Evolutionary conservation across 2,888 invertebrate species (phyloP).

Genomic region (Autographa pulchrina): DNA sequence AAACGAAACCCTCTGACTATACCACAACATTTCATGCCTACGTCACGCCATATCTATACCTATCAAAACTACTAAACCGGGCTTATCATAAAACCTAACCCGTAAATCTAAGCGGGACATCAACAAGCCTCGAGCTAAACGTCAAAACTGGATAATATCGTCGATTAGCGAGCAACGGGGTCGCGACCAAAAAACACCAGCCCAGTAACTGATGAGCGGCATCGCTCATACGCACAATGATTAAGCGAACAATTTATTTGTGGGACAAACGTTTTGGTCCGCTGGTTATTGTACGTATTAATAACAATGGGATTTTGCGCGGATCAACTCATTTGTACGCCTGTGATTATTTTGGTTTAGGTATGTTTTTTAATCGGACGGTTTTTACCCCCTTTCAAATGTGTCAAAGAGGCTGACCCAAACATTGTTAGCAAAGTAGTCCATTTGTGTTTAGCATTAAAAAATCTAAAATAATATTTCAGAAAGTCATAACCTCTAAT

Average conservation of each 20-base stretch:
- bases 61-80: not conserved
- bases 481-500: not conserved
- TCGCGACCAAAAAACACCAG: constrained; percentile 70
- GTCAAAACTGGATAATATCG: constrained; percentile 71
- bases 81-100: constrained; percentile 24
- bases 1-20: not conserved
- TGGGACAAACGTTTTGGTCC: constrained; percentile 61
- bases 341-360: constrained; percentile 37
- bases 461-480: not conserved
- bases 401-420: not conserved
- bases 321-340: constrained; percentile 54
- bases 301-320: constrained; percentile 52
- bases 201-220: constrained; percentile 70
- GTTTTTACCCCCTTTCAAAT: not conserved
- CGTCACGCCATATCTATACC: not conserved
- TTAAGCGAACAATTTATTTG: constrained; percentile 80
- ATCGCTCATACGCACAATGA: constrained; percentile 77
- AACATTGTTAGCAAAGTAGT: not conserved
- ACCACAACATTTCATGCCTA: not conserved
- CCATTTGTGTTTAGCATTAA: not conserved
- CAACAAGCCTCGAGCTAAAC: constrained; percentile 58
- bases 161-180: constrained; percentile 72
- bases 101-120: constrained; percentile 56
- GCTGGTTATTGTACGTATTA: constrained; percentile 56
- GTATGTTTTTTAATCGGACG: constrained; percentile 14